A percentile compares a stretch with the other conserved stretches of the same genome.
Evolutionary conservation across 2,797 vertebrate genomes (phyloP).

Genomic region (Poeciliopsis gracilis): DNA sequence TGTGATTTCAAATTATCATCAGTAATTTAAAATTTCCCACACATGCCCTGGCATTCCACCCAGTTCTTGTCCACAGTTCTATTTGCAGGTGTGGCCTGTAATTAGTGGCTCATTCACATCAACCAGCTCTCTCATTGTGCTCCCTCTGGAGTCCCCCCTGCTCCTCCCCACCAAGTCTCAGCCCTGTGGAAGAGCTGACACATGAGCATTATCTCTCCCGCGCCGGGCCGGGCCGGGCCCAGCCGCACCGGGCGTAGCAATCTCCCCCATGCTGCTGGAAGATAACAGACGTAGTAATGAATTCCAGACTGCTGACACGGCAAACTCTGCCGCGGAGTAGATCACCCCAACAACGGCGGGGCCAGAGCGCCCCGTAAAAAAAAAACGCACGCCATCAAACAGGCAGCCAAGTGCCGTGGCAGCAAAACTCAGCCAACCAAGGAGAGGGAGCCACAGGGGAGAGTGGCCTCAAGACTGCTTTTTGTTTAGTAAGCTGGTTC

Average conservation of each 20-base stretch:
- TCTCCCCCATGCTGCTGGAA: slow-evolving; percentile 82
- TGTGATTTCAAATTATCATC: slow-evolving; percentile 22
- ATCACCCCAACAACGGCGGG: slow-evolving; percentile 75
- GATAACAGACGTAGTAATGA: slow-evolving; percentile 88
- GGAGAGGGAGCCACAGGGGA: slow-evolving; percentile 59
- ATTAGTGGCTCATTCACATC: slow-evolving; percentile 71
- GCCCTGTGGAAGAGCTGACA: slow-evolving; percentile 86
- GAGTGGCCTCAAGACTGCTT: slow-evolving; percentile 50
- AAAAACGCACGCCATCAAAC: slow-evolving; percentile 72
- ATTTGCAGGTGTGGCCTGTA: slow-evolving; percentile 71
- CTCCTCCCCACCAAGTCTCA: slow-evolving; percentile 40
- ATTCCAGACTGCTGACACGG: slow-evolving; percentile 89
- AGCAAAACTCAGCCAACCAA: slow-evolving; percentile 73
- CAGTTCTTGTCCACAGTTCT: slow-evolving; percentile 49
- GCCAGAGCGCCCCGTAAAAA: slow-evolving; percentile 69
- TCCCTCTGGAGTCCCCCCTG: slow-evolving; percentile 42
- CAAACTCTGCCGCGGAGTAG: slow-evolving; percentile 62
- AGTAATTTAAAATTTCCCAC: slow-evolving; percentile 31
- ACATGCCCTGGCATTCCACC: slow-evolving; percentile 26
- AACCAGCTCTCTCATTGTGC: slow-evolving; percentile 68
- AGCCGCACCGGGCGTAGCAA: slow-evolving; percentile 76
- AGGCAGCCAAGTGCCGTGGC: slow-evolving; percentile 53
- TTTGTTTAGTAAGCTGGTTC: slow-evolving; percentile 68
- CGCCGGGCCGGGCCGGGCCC: slow-evolving; percentile 62
- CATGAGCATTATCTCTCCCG: slow-evolving; percentile 70